Conservation (phyloP, 23 tunicate species). For the Clavelina lepadiformis region DNA sequence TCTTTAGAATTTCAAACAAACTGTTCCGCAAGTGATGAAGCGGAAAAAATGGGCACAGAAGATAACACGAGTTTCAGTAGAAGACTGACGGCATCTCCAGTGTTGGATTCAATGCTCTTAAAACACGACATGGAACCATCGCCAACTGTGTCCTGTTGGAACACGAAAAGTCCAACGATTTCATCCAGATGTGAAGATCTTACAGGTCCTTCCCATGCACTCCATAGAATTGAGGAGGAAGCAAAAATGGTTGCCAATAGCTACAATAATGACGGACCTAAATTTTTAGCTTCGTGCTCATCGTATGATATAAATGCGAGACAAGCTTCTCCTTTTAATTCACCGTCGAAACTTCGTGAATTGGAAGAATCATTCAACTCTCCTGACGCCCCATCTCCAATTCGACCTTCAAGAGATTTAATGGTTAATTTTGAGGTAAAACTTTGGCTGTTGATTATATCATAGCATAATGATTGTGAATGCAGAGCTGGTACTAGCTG, state of each 20-base stretch:
- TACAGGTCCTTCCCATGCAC: conserved; percentile 18
- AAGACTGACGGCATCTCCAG: conserved; percentile 7
- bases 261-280: not conserved
- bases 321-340: conserved; percentile 52
- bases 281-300: conserved; percentile 22
- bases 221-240: conserved; percentile 37
- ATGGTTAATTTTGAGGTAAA: not conserved
- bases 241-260: not conserved
- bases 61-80: not conserved
- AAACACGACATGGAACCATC: not conserved
- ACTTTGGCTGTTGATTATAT: not conserved
- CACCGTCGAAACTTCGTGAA: conserved; percentile 39
- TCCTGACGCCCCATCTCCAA: conserved; percentile 76
- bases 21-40: not conserved
- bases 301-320: conserved; percentile 50
- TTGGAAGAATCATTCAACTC: conserved; percentile 53
- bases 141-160: conserved; percentile 36
- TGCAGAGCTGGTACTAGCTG: not conserved
- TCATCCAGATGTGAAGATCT: conserved; percentile 5
- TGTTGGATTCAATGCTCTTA: not conserved
- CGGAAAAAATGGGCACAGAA: not conserved
- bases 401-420: conserved; percentile 20
- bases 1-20: too few species aligned
- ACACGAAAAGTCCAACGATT: conserved; percentile 44
- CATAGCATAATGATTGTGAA: not conserved